phyloP scores from a whole-genome alignment of 1,140 invertebrate species.

The Drosophila nebulosa region DNA sequence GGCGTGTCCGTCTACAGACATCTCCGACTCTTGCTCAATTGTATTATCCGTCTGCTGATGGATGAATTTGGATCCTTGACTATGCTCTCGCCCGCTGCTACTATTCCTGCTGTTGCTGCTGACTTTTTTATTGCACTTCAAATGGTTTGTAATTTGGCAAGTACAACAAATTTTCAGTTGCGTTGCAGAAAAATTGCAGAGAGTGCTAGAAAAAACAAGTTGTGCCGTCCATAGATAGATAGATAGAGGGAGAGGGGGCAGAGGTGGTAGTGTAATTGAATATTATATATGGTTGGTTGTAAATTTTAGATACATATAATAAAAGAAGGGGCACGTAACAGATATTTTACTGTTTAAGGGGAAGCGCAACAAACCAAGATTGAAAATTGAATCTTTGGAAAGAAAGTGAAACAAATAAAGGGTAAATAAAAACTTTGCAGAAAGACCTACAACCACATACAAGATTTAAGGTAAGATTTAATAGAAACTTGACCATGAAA shows the following conservation, averaged over 20 bases:
- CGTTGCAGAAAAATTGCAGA: background rate
- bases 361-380: background rate
- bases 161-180: slow-evolving; percentile 13
- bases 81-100: background rate
- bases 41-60: slow-evolving; percentile 49
- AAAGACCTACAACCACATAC: too few relatives aligned
- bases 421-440: too few relatives aligned
- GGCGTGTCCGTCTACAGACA: slow-evolving; percentile 28
- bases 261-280: background rate
- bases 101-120: slow-evolving; percentile 6
- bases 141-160: slow-evolving; percentile 59
- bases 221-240: too few relatives aligned
- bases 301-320: background rate
- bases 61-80: slow-evolving; percentile 15
- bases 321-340: background rate
- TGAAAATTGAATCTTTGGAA: too few relatives aligned
- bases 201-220: slow-evolving; percentile 31
- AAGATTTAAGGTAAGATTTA: too few relatives aligned
- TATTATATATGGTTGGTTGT: background rate
- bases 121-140: slow-evolving; percentile 28
- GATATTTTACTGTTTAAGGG: background rate
- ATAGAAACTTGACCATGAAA: too few relatives aligned
- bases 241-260: background rate
- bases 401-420: too few relatives aligned
- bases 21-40: slow-evolving; percentile 51